Conservation (phyloP, 2,113 vertebrate species). For the Ailuropoda melanoleuca region DNA sequence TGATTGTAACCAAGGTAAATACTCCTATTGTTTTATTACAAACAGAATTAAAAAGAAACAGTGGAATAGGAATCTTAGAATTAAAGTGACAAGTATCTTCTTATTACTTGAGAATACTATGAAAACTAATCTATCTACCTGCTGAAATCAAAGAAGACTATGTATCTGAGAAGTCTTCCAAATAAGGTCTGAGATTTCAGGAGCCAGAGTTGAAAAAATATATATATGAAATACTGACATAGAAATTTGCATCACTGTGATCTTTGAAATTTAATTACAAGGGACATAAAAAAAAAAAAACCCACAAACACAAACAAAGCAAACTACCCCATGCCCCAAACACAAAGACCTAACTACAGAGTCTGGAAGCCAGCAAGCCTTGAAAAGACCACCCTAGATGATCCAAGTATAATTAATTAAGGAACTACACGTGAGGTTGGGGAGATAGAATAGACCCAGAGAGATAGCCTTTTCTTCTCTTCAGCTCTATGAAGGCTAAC, state of each 20-base stretch:
- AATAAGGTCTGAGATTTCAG: not conserved
- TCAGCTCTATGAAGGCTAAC: not conserved
- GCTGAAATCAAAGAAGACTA: not conserved
- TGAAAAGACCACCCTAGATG: not conserved
- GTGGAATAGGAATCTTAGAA: not conserved
- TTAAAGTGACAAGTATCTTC: not conserved
- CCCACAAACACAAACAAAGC: not conserved
- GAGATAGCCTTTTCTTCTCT: not conserved
- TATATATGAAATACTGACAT: not conserved
- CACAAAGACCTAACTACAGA: not conserved
- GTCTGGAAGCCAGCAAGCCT: not conserved
- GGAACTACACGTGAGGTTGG: not conserved
- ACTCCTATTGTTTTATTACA: not conserved
- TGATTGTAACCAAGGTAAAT: not conserved
- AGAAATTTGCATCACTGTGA: not conserved
- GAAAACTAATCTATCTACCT: not conserved
- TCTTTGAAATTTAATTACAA: slow-evolving; percentile 27
- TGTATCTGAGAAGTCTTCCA: not conserved
- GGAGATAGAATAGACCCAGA: accelerated
- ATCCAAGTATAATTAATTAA: not conserved
- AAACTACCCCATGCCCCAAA: not conserved
- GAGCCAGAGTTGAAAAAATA: not conserved
- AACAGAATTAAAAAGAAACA: slow-evolving; percentile 28
- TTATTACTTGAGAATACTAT: not conserved
- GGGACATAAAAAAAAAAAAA: not conserved